phyloP scores from a whole-genome alignment of 2,113 vertebrate genomes.

The Salvelinus alpinus region DNA sequence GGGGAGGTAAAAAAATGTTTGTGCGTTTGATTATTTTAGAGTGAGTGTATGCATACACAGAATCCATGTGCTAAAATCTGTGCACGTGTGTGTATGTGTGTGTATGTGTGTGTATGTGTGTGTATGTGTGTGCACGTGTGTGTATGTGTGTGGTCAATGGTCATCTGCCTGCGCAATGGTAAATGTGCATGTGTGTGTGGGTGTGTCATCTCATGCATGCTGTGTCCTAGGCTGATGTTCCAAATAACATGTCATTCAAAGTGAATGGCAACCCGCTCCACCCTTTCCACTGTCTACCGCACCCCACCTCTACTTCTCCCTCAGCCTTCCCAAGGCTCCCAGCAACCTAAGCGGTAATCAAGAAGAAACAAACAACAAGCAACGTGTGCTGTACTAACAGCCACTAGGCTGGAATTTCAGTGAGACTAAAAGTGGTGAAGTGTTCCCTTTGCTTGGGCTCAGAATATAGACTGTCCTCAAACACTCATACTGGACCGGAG shows the following conservation, averaged over 20 bases:
- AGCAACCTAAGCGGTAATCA: conserved; percentile 50
- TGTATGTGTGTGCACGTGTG: background rate
- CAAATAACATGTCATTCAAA: conserved; percentile 52
- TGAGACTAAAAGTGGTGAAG: background rate
- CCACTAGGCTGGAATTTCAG: conserved; percentile 13
- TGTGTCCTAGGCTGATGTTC: conserved; percentile 15
- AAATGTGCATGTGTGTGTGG: background rate
- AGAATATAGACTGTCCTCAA: conserved; percentile 34
- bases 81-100: background rate
- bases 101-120: background rate
- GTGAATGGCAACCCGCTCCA: conserved; percentile 34
- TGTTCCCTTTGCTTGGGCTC: conserved; percentile 20
- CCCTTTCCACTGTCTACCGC: conserved; percentile 14
- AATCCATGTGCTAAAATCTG: background rate
- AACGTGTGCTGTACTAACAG: conserved; percentile 34
- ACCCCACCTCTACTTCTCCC: conserved; percentile 23
- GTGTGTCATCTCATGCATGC: background rate
- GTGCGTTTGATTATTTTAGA: too few species aligned
- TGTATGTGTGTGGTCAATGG: background rate
- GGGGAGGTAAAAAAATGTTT: too few species aligned
- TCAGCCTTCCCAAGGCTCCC: conserved; percentile 35
- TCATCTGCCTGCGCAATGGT: background rate
- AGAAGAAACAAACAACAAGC: conserved; percentile 54
- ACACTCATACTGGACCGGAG: conserved; percentile 26
- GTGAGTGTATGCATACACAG: too few species aligned